Evolutionary conservation across 1,140 invertebrate species (phyloP), one percentile per base, ranked within the genome.

Genomic region (Sarcophaga bullata): DNA sequence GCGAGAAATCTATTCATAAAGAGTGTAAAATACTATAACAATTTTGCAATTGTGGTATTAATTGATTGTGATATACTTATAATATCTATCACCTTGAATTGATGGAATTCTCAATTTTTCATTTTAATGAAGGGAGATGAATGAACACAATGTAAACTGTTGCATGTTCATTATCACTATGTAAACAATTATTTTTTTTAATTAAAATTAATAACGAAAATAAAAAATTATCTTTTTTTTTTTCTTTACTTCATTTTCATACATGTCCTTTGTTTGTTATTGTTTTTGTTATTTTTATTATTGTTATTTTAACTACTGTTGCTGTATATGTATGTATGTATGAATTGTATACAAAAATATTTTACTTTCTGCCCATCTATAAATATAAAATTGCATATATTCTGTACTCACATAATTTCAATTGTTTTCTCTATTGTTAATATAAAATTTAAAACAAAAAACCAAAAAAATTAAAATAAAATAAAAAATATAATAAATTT

Each of bases 291-390:
- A 37, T 37, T 37, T 37, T 37, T 37, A 37, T 37, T 37, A 37
- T 37, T 37, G 25, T 37, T 37, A 37, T 37, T 37, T 37, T 37
- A 15, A 58, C 54, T 58, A 58, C 54, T 58, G n/a, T 58, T 58
- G n/a, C 7, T 58, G 54, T 58, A 58, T 19, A 9, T 58, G 25
- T 82, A 46, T 76, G 37, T 76, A 6, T 17, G 47, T 75, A 48
- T 46, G 25, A 47, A 37, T n/a, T 82, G 81, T 50, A 82, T 76
- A 47, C 47, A 81, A 37, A 25, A 37, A 50, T 68, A 73, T 76
- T 89, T 88, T 89, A 89, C 87, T 89, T 88, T 89, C 87, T 89
- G 87, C 87, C 87, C 87, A 89, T 87, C 87, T 89, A 86, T 87
- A 47, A 82, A 73, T 86, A 88, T 87, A 87, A 89, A 87, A 25